Percentiles rank a stretch among this genome's conserved stretches.
Evolutionary conservation across 2,113 vertebrate species (phyloP).

Genomic region (Montifringilla adamsi): DNA sequence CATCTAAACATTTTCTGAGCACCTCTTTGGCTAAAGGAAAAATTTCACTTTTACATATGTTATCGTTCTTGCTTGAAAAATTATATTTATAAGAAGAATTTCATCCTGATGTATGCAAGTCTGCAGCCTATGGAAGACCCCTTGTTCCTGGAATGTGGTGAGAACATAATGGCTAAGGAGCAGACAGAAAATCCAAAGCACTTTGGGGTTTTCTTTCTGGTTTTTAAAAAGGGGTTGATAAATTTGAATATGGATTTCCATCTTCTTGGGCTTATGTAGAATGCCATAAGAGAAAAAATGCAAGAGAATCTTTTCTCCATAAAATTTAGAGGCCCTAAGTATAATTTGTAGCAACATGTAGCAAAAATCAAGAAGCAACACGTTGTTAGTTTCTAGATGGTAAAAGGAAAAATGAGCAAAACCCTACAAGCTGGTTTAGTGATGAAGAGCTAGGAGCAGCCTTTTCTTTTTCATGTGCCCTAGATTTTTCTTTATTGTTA

Average conservation of each 20-base stretch:
- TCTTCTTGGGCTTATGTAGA: neutral
- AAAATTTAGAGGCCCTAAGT: neutral
- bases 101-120: neutral
- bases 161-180: neutral
- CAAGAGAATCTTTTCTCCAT: neutral
- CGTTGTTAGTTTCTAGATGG: neutral
- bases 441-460: neutral
- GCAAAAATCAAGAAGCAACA: neutral
- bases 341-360: neutral
- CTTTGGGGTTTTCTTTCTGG: neutral
- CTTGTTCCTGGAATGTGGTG: neutral
- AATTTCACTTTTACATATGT: neutral
- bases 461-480: neutral
- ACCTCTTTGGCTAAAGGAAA: neutral
- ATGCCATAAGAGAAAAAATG: neutral
- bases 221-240: neutral
- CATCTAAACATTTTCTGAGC: neutral
- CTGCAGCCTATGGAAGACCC: neutral
- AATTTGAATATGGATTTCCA: neutral
- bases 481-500: constrained; percentile 23
- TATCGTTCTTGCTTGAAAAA: neutral
- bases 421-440: neutral
- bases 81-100: neutral
- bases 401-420: neutral
- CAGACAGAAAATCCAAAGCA: neutral